Conservation (phyloP, 2,797 vertebrate genomes). For the Heliangelus exortis region DNA sequence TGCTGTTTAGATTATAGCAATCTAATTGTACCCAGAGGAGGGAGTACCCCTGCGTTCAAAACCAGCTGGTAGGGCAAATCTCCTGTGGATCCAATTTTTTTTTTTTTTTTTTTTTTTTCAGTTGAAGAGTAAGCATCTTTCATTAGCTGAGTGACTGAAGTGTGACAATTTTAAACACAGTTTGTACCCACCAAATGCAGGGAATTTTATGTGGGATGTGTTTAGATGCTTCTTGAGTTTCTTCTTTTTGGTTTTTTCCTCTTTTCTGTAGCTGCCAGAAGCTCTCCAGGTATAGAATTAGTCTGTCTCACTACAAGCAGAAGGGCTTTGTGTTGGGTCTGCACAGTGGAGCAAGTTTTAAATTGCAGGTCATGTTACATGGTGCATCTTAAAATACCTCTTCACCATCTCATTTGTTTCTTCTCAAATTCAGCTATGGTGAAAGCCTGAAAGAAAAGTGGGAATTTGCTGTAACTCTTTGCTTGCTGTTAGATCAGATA, state of each 20-base stretch:
- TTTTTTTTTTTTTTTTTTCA: too few species aligned
- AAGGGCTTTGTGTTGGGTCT: background rate
- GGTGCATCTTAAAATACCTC: background rate
- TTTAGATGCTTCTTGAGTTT: background rate
- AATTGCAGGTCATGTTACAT: background rate
- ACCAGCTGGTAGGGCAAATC: conserved; percentile 50
- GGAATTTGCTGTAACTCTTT: background rate
- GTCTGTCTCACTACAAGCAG: background rate
- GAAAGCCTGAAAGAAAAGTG: background rate
- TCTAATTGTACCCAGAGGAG: conserved; percentile 62
- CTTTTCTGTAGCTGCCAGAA: background rate
- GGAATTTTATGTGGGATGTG: background rate
- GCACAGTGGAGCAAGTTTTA: background rate
- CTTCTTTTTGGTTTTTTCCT: background rate
- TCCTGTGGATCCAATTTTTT: conserved; percentile 1
- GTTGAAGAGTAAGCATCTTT: background rate
- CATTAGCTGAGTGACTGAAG: background rate
- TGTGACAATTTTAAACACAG: background rate
- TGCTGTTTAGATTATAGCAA: conserved; percentile 60
- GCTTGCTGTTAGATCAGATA: background rate
- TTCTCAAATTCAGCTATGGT: background rate
- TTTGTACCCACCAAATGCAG: background rate
- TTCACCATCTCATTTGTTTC: background rate
- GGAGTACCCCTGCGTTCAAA: conserved; percentile 42
- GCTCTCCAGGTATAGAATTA: background rate